Conservation (phyloP, 2,113 vertebrate species). For the Trematomus loennbergii region DNA sequence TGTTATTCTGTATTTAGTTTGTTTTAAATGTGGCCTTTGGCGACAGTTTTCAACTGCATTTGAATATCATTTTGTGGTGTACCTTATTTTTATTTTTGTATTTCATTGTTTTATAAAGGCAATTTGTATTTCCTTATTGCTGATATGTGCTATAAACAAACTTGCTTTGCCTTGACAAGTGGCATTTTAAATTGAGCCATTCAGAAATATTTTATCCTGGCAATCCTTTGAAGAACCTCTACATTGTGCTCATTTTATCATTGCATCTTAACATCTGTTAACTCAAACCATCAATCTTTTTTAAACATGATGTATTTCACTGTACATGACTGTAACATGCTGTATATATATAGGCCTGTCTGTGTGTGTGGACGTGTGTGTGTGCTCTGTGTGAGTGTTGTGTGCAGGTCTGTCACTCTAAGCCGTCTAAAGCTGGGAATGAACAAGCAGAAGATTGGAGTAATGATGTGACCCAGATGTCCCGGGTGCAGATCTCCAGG, state of each 20-base stretch:
- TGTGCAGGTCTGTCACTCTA: conserved; percentile 54
- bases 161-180: background rate
- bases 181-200: background rate
- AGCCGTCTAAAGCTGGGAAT: conserved; percentile 78
- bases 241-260: conserved; percentile 1
- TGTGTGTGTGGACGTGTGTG: conserved; percentile 14
- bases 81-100: no score
- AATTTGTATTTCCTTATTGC: no score
- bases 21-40: no score
- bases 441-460: conserved; percentile 81
- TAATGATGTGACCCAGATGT: conserved; percentile 83
- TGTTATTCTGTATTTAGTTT: no score
- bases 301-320: conserved; percentile 26
- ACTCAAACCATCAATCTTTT: conserved; percentile 5
- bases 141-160: no score
- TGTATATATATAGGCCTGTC: background rate
- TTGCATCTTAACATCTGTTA: background rate
- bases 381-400: conserved; percentile 35
- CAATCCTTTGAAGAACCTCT: background rate
- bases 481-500: conserved; percentile 68
- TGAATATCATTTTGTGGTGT: no score
- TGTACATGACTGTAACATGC: conserved; percentile 5
- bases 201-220: background rate
- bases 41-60: no score
- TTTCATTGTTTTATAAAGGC: no score